Base-by-base conservation (phyloP, 2,113 vertebrate genomes). In the Rynchops niger region DNA sequence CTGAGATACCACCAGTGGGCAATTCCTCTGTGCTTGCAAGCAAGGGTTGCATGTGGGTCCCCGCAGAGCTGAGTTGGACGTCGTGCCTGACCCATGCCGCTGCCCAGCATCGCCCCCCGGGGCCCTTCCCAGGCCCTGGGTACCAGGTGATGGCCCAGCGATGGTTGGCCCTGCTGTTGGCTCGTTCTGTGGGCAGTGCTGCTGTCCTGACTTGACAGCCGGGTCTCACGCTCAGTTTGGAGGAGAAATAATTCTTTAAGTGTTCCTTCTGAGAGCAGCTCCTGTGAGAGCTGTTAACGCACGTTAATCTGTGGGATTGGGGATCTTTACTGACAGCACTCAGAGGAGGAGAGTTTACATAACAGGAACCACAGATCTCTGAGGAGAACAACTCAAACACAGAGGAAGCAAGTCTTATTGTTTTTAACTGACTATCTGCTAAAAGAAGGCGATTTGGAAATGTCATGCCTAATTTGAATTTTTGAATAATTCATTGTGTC, bases 401-500 rank as follows among this genome's bases (percentile, higher is more conserved):
- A 49, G 83, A 79, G 81, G 90, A 86, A 91, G 92, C 72, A 78
- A 84, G 45, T 71, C 40, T 86, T 47, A 40, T 76, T 94, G 94
- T 59, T 91, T 83, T 76, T 67, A 93, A 94, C 96, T 79, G 94
- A 82, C 72, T 91, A 30, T 79, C 91, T 91, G 83, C 88, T 91
- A 53, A 92, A 90, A 85, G 88, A 45, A 66, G 77, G 43, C 6
- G 3, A 90, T 88, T 95, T 38, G 47, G 95, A 96, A 95, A 96
- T 95, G 96, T 94, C 94, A 91, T 21, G 19, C 13, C 84, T 97
- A 29, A 95, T 97, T 93, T 97, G 86, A 94, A 96, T 94, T 82
- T 93, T 63, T 97, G 96, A 97, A 96, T 97, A 89, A 95, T 95
- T 95, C 97, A 97, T 97, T n/a, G 15, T 53, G 84, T 61, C 62